Conservation (phyloP, 2,797 vertebrate species). For the Agapornis canus region DNA sequence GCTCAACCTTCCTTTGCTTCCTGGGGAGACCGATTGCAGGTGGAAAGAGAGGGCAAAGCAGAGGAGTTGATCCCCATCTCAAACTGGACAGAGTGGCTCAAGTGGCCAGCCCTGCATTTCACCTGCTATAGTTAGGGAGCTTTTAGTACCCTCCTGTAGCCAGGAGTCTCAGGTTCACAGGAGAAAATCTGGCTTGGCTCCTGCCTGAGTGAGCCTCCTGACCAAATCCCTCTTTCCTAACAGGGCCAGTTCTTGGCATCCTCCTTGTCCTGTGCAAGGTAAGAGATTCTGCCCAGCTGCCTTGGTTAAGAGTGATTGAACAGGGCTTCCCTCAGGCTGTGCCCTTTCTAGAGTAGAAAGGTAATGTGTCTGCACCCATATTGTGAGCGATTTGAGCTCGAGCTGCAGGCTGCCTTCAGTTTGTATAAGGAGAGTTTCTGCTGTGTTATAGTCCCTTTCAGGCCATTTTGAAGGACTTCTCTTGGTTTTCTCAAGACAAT, state of each 20-base stretch:
- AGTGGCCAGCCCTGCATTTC: background rate
- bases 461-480: background rate
- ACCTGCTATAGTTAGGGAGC: background rate
- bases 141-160: background rate
- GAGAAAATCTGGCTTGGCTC: background rate
- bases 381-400: background rate
- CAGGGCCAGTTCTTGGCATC: background rate
- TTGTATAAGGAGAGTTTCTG: background rate
- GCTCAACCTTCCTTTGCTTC: background rate
- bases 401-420: background rate
- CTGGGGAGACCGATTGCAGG: background rate
- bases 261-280: background rate
- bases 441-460: background rate
- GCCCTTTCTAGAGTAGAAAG: background rate
- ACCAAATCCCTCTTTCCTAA: background rate
- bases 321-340: background rate
- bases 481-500: background rate
- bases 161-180: background rate
- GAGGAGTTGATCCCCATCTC: background rate
- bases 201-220: background rate
- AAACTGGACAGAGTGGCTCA: fast-evolving
- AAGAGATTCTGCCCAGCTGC: background rate
- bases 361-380: fast-evolving
- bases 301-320: background rate
- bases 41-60: background rate